Evolutionary conservation across 2,113 vertebrate species (phyloP).

Genomic region (Paraplagusia blochii): DNA sequence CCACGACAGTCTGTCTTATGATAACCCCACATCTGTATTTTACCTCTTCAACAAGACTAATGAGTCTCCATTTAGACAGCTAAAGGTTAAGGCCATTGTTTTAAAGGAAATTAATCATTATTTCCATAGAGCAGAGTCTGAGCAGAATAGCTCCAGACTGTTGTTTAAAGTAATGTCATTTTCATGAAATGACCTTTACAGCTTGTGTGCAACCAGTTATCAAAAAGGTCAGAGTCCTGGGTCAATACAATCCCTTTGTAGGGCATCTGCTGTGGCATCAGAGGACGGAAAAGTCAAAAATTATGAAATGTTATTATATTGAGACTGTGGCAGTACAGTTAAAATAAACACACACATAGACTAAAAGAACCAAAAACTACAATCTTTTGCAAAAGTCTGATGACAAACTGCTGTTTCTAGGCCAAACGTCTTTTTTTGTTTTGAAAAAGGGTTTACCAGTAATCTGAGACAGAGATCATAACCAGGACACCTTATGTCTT

Average conservation of each 20-base stretch:
- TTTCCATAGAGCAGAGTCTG: slow-evolving; percentile 15
- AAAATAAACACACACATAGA: slow-evolving; percentile 35
- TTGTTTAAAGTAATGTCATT: slow-evolving; percentile 51
- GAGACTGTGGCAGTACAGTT: slow-evolving; percentile 1
- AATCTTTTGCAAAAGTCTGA: no score
- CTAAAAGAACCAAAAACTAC: background rate
- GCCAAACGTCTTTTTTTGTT: no score
- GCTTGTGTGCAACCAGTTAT: slow-evolving; percentile 47
- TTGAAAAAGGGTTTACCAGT: background rate
- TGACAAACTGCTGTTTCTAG: no score
- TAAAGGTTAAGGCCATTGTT: slow-evolving; percentile 63
- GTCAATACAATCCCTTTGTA: slow-evolving; percentile 28
- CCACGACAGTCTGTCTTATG: no score
- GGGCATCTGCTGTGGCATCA: slow-evolving; percentile 34
- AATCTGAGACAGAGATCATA: background rate
- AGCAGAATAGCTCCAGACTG: slow-evolving; percentile 41
- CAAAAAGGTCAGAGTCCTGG: slow-evolving; percentile 61
- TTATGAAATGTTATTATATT: slow-evolving; percentile 26
- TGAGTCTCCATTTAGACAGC: slow-evolving; percentile 36
- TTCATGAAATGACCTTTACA: slow-evolving; percentile 61
- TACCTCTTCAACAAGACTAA: slow-evolving; percentile 35
- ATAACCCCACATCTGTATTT: slow-evolving; percentile 49
- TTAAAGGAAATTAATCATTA: slow-evolving; percentile 26
- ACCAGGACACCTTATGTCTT: no score
- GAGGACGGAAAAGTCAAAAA: slow-evolving; percentile 23